phyloP scores from a whole-genome alignment of 2,797 vertebrate species.

The Anguilla anguilla region DNA sequence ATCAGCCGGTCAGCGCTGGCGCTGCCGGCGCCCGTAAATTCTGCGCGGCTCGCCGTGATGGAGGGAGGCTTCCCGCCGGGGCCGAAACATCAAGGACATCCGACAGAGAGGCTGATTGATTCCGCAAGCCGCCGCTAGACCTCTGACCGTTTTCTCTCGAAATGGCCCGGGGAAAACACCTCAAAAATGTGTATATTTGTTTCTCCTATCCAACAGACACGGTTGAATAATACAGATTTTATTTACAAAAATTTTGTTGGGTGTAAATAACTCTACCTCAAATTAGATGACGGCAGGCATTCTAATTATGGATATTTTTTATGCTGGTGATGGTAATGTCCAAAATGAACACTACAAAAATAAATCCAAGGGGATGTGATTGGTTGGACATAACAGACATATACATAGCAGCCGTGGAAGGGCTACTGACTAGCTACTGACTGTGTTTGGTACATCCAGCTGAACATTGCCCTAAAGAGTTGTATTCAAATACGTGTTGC shows the following conservation, averaged over 20 bases:
- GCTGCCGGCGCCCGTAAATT: background rate
- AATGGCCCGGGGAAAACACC: background rate
- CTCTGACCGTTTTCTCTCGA: background rate
- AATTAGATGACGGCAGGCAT: background rate
- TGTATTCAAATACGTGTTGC: background rate
- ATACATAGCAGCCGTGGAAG: background rate
- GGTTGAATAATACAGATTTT: too few species aligned
- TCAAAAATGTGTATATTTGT: background rate
- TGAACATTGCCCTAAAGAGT: background rate
- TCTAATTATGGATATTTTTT: background rate
- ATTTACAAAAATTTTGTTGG: background rate
- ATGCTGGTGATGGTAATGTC: background rate
- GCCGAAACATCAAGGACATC: background rate
- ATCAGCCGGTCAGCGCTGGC: constrained; percentile 7
- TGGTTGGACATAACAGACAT: background rate
- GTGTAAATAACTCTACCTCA: background rate
- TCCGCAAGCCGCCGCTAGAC: background rate
- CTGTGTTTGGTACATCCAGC: background rate
- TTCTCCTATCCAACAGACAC: background rate
- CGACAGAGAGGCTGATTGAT: background rate
- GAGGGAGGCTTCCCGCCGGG: background rate
- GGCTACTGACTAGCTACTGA: background rate
- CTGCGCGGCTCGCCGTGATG: background rate
- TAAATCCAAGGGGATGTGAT: background rate
- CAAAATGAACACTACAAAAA: background rate